phyloP scores from a whole-genome alignment of 1,140 invertebrate species.

The Dinoponera quadriceps region DNA sequence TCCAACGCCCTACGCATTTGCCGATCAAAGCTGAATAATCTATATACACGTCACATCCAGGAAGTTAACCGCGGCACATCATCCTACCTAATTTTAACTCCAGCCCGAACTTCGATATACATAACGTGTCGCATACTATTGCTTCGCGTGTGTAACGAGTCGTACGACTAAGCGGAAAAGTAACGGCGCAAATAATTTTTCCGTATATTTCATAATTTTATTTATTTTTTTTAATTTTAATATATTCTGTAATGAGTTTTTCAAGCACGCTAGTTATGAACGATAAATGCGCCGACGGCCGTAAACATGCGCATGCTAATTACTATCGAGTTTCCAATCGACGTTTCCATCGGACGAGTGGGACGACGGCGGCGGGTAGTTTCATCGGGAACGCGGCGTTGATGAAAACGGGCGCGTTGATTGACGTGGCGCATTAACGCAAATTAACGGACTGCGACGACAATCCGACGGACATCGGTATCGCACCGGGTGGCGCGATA shows the following conservation, averaged over 20 bases:
- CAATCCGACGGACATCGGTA: slow-evolving; percentile 41
- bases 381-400: not conserved
- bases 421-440: slow-evolving; percentile 57
- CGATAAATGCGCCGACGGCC: slow-evolving; percentile 1
- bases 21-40: slow-evolving; percentile 1
- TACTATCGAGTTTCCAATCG: slow-evolving; percentile 46
- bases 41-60: not conserved
- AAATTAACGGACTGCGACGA: slow-evolving; percentile 48
- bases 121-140: not conserved
- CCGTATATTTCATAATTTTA: not conserved
- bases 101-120: not conserved
- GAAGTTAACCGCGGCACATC: not conserved
- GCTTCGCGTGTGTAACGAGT: not conserved
- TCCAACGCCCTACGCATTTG: slow-evolving; percentile 3
- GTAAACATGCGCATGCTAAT: slow-evolving; percentile 29
- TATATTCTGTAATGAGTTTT: no score
- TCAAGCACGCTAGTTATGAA: not conserved
- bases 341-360: slow-evolving; percentile 36
- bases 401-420: slow-evolving; percentile 37
- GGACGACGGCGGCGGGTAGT: not conserved
- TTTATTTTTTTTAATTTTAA: not conserved
- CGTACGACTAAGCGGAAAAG: not conserved
- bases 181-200: not conserved
- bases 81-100: not conserved
- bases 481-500: slow-evolving; percentile 16